phyloP scores from a whole-genome alignment of 1,140 invertebrate genomes.

The Teleopsis dalmanni region DNA sequence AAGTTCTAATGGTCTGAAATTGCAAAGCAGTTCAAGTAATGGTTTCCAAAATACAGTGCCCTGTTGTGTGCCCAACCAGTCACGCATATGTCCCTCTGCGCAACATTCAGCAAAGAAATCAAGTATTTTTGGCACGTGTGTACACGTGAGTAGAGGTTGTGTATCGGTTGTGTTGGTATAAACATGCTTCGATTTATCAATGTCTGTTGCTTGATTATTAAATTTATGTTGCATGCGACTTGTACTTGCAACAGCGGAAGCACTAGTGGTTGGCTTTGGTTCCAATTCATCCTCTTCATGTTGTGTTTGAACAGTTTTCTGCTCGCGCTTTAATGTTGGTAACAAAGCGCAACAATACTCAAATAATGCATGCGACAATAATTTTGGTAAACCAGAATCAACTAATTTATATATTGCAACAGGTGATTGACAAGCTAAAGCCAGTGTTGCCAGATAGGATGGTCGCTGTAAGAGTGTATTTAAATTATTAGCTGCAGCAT shows the following conservation, averaged over 20 bases:
- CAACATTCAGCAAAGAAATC: slow-evolving; percentile 75
- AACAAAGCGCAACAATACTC: slow-evolving; percentile 47
- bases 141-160: slow-evolving; percentile 20
- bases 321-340: slow-evolving; percentile 10
- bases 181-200: slow-evolving; percentile 42
- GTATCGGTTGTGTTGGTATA: slow-evolving; percentile 13
- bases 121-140: slow-evolving; percentile 56
- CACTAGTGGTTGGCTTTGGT: slow-evolving; percentile 9
- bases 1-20: slow-evolving; percentile 37
- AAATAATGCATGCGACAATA: slow-evolving; percentile 53
- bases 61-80: slow-evolving; percentile 74
- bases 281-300: too few relatives aligned
- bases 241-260: slow-evolving; percentile 3
- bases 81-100: slow-evolving; percentile 69
- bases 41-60: slow-evolving; percentile 78
- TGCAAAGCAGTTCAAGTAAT: slow-evolving; percentile 66
- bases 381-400: slow-evolving; percentile 65
- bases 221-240: background rate
- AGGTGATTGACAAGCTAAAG: slow-evolving; percentile 67
- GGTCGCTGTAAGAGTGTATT: slow-evolving; percentile 50
- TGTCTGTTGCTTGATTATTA: slow-evolving; percentile 36
- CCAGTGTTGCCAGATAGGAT: slow-evolving; percentile 64
- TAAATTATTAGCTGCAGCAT: slow-evolving; percentile 43
- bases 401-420: slow-evolving; percentile 65
- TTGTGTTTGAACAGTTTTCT: too few relatives aligned